Evolutionary conservation across 37 sponge, comb jelly and placozoan genomes (phyloP).

Genomic region (Tethya wilhelma): DNA sequence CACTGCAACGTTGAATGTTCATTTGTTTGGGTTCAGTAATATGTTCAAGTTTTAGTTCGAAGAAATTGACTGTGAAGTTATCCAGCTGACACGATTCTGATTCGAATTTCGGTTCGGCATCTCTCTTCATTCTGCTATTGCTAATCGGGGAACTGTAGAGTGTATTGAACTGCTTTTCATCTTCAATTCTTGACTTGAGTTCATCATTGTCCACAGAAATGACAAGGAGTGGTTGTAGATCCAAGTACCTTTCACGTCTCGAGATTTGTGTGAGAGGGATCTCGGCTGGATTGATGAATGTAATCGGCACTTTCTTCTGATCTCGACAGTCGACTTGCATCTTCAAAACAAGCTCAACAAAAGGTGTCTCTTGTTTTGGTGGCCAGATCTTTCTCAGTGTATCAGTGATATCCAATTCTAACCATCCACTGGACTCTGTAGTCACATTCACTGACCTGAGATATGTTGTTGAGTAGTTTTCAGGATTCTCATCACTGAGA

Average conservation of each 20-base stretch:
- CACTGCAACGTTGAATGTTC: constrained; percentile 19
- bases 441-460: too few relatives aligned
- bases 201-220: too few relatives aligned
- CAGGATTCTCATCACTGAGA: too few relatives aligned
- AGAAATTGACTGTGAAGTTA: constrained; percentile 12
- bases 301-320: constrained; percentile 26
- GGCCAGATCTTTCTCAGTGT: constrained; percentile 19
- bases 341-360: constrained; percentile 23
- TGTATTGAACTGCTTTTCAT: too few relatives aligned
- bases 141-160: too few relatives aligned
- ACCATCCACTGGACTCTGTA: constrained; percentile 9
- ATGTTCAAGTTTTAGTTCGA: constrained; percentile 5
- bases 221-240: constrained; percentile 38
- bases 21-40: neutral
- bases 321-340: constrained; percentile 7
- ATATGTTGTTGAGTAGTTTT: too few relatives aligned
- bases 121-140: too few relatives aligned
- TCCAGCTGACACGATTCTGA: neutral
- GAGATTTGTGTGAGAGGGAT: constrained; percentile 6
- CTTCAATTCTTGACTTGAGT: too few relatives aligned
- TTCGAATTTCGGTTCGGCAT: too few relatives aligned
- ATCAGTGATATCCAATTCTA: constrained; percentile 44
- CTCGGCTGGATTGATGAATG: constrained; percentile 21
- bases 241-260: constrained; percentile 1
- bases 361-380: neutral